These are phyloP conservation scores for Muscicapa striata DNA, from an alignment of 2,797 vertebrate species.

Conservation along the genomic window DNA sequence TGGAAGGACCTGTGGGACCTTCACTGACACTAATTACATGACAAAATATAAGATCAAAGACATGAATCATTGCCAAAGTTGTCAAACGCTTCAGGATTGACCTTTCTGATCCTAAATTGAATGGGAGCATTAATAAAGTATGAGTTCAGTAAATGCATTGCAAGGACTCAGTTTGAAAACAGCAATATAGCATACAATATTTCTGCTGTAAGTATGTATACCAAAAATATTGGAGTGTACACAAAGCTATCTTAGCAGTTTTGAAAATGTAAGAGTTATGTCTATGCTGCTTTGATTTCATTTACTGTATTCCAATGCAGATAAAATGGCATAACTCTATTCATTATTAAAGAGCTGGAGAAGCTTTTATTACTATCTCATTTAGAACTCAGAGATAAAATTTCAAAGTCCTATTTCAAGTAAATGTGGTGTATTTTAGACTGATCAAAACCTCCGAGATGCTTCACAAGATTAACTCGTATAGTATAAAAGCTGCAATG, in stretches of 20 bases:
- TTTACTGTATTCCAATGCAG: slow-evolving; percentile 23
- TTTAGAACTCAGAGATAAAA: slow-evolving; percentile 57
- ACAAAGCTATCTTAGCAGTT: slow-evolving; percentile 2
- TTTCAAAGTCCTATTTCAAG: slow-evolving; percentile 59
- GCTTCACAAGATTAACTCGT: slow-evolving; percentile 12
- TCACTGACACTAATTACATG: background rate
- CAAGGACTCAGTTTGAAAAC: background rate
- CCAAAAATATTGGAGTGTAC: background rate
- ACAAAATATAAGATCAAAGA: slow-evolving; percentile 1
- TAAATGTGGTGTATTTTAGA: slow-evolving; percentile 35
- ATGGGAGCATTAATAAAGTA: background rate
- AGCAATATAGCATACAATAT: background rate
- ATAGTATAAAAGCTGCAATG: slow-evolving; percentile 5
- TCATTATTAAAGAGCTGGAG: slow-evolving; percentile 55
- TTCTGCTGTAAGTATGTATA: background rate
- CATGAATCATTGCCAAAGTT: background rate
- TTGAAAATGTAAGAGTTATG: background rate
- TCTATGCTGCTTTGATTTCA: slow-evolving; percentile 32
- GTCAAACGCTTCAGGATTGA: background rate
- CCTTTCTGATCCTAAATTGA: slow-evolving; percentile 15
- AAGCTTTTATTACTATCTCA: slow-evolving; percentile 25
- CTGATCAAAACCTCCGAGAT: slow-evolving; percentile 38
- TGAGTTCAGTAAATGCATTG: background rate
- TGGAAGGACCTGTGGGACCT: background rate
- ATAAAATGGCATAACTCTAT: slow-evolving; percentile 34